Conservation (phyloP, 2,113 vertebrate genomes). For the Progne subis region DNA sequence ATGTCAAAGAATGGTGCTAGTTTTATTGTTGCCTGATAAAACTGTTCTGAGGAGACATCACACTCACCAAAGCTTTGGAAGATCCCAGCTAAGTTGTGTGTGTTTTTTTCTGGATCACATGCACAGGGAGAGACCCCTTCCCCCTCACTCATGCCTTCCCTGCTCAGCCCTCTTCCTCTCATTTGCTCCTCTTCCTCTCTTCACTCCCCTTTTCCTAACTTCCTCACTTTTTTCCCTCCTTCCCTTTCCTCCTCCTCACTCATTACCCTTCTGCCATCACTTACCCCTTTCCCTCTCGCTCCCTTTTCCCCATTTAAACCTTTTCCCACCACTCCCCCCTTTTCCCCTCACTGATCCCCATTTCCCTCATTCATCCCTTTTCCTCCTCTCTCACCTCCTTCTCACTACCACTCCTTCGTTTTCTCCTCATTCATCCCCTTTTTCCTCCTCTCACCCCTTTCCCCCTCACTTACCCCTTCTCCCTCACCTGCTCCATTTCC, state of each 20-base stretch:
- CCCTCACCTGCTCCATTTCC: background rate
- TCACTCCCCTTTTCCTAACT: background rate
- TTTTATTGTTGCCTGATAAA: background rate
- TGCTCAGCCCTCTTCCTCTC: background rate
- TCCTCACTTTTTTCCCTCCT: background rate
- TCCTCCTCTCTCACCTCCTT: background rate
- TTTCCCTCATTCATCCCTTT: background rate
- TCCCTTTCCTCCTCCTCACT: background rate
- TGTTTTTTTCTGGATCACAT: background rate
- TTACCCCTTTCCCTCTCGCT: background rate
- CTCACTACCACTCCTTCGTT: too few species aligned
- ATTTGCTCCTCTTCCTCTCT: background rate
- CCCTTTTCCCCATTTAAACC: background rate
- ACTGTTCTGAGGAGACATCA: accelerated
- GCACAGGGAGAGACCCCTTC: background rate
- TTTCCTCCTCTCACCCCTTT: too few species aligned
- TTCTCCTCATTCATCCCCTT: background rate
- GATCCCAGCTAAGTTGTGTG: too few species aligned
- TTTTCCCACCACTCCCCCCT: too few species aligned
- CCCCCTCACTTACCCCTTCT: background rate
- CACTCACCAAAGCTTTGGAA: accelerated
- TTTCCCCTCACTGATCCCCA: background rate
- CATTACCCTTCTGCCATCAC: background rate
- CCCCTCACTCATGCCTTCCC: too few species aligned
- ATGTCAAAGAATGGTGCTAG: background rate